Base-by-base conservation (phyloP, 2,797 vertebrate species). In the Squalus acanthias region DNA sequence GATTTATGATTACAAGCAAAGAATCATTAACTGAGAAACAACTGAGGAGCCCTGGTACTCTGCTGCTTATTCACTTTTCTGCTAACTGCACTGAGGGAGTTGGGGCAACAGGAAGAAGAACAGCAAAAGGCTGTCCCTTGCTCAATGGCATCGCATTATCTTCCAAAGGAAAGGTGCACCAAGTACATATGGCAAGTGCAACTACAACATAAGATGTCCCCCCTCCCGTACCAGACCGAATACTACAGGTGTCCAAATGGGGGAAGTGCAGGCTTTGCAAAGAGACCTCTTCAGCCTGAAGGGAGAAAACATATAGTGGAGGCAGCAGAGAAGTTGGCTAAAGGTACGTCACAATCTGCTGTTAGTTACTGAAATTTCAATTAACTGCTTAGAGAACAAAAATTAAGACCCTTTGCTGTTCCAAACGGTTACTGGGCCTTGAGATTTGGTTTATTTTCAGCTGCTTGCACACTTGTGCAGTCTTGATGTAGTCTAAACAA, bases 11-110 rank as follows among this genome's bases (percentile, higher is more conserved):
- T 50, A 0, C 82, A 85, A 50, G 82, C 39, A 50, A 85, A 85
- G 46, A 85, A 85, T 85, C 82, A 85, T 85, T 85, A 85, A 85
- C 82, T 85, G 46, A 50, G 46, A 39, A 82, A 82, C 76, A 82
- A 82, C 76, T 3, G 76, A 79, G 76, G 82, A 46, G 82, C 39
- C 20, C 82, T 50, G 82, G 39, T 24, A 50, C 46, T 50, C 20
- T 46, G 17, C 39, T 85, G 39, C 79, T 85, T 85, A 85, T 50
- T 85, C 39, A 85, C 39, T 85, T 39, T 76, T n/a, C 74, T n/a
- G 74, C 74, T 12, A n/a, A 39, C 39, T 85, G 82, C 82, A 24
- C 4, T 6, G 46, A 50, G 82, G 46, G 46, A 85, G 20, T 50
- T 2, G 6, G 20, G 46, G 79, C 79, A 82, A 17, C 1, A 5